Conservation (phyloP, 2,888 invertebrate species). For the Ceraclea dissimilis region DNA sequence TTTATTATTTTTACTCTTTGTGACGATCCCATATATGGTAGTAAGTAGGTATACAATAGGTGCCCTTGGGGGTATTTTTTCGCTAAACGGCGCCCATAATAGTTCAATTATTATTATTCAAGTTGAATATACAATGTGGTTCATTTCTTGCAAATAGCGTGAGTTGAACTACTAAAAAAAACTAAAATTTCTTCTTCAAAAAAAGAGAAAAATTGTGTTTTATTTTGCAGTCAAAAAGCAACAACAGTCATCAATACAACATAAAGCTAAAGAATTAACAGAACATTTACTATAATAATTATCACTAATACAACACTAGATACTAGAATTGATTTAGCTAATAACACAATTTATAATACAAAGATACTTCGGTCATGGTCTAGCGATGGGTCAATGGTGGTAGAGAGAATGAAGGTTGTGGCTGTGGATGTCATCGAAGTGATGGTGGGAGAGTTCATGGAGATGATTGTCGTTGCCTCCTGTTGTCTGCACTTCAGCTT, state of each 20-base stretch:
- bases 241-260: background rate
- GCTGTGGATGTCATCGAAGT: slow-evolving; percentile 4
- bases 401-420: slow-evolving; percentile 5
- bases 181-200: too few species aligned
- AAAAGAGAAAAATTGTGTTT: background rate
- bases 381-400: background rate
- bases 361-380: background rate
- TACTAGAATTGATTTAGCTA: background rate
- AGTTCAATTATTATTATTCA: too few species aligned
- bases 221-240: background rate
- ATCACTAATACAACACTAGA: background rate
- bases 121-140: too few species aligned
- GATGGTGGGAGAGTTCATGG: slow-evolving; percentile 10
- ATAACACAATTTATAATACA: background rate
- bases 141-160: too few species aligned
- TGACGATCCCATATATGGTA: too few species aligned
- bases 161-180: too few species aligned
- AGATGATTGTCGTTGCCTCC: slow-evolving; percentile 18
- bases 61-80: too few species aligned
- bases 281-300: background rate
- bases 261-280: background rate
- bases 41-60: too few species aligned
- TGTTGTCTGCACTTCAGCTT: slow-evolving; percentile 25
- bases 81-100: too few species aligned
- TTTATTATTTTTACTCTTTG: too few species aligned